Base-by-base conservation (phyloP, 2,797 vertebrate genomes). In the Eurystomus glaucurus region DNA sequence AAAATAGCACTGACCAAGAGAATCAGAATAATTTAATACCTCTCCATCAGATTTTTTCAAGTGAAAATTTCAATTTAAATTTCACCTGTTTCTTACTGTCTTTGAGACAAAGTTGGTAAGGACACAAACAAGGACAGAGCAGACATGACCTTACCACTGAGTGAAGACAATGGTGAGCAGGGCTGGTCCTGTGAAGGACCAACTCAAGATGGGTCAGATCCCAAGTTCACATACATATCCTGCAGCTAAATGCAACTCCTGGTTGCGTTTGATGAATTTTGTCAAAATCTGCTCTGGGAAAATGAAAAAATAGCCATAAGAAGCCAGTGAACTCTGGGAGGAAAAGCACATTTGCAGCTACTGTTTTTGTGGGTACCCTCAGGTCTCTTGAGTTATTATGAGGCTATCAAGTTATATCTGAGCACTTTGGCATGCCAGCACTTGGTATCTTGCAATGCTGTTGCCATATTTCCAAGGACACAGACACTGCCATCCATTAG, bases 1-100 rank as follows among this genome's bases (percentile, higher is more conserved):
- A 62, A 92, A 93, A 52, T 20, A 74, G n/a, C 61, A 80, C 37
- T n/a, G 81, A 62, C 45, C 16, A 74, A 77, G 60, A 8, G 69
- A 19, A 55, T 91, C 58, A 69, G 18, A 87, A 87, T 41, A 89
- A 76, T 17, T 62, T 48, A 54, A 66, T n/a, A 62, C 4, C n/a
- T 78, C 76, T 41, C 81, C 50, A 43, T 3, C 43, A 14, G 4
- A 70, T 51, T 74, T 10, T 55, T 84, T 77, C 21, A 60, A 70
- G 18, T 43, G 45, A 82, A 87, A 92, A 91, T 31, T 81, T 8
- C 10, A 51, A 25, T 51, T 90, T 22, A 65, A 71, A 72, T 76
- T 57, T 94, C 37, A 60, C 5, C 26, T 85, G 7, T 55, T 84
- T 75, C 20, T 64, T 46, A 50, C 33, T 48, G 7, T 33, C 28